Base-by-base conservation (phyloP, 1,140 invertebrate genomes). In the Penaeus indicus region DNA sequence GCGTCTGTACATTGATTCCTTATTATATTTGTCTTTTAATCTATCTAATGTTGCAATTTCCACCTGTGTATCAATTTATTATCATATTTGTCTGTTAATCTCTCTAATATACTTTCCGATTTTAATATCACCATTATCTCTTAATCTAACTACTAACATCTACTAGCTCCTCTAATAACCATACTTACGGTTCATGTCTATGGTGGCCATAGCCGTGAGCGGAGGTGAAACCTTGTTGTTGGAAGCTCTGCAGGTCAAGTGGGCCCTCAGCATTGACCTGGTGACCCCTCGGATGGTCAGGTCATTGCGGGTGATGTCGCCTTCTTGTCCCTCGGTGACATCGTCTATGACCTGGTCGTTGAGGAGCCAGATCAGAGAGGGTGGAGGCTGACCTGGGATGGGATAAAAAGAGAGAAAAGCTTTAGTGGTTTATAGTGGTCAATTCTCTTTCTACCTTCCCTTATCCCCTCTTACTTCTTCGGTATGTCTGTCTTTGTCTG, bases 151-250 rank as follows among this genome's bases (percentile, higher is more conserved):
- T 47, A 47, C 11, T 13, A 7, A 47, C 11, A 47, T 47, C 47
- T 47, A 47, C 11, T 0, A 13, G 16, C 11, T 54, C 54, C 54
- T 54, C 54, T 0, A 54, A 54, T 54, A 16, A 54, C 54, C 54
- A 25, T 27, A 84, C 87, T 88, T 54, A 88, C 87, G 64, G 38
- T 88, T 88, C 87, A 88, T 88, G 25, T 88, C 87, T 63, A 88
- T 47, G 1, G 87, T 88, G 16, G 79, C 87, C 16, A 75, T 88
- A 27, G 62, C 42, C 13, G 87, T 54, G 19, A 84, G 11, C 16
- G 87, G 25, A 19, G 67, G 69, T 1, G 87, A 84, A 54, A 88
- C 87, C n/a, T 88, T 64, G 38, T 84, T 88, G 60, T 88, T 88
- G 61, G 87, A 63, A 22, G 87, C 87, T 60, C 75, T 69, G 25